Evolutionary conservation across 2,113 vertebrate genomes (phyloP).

Genomic region (Chaetura pelagica): DNA sequence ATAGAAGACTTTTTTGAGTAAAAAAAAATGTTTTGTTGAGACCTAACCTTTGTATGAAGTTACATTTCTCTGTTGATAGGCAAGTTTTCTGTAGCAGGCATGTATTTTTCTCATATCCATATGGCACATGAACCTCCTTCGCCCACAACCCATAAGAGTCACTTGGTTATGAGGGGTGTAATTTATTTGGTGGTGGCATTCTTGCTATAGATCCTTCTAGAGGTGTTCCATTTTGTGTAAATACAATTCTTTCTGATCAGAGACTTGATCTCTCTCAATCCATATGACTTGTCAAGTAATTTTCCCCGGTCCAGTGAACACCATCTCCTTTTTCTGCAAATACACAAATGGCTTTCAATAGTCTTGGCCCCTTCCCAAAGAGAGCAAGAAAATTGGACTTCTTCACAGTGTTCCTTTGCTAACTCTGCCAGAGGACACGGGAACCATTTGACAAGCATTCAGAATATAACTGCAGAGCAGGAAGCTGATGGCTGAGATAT

Average conservation of each 20-base stretch:
- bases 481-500: background rate
- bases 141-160: background rate
- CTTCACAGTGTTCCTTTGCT: background rate
- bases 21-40: background rate
- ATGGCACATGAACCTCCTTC: background rate
- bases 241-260: background rate
- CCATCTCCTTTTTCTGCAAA: background rate
- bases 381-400: background rate
- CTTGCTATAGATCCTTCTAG: background rate
- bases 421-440: background rate
- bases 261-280: background rate
- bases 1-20: background rate
- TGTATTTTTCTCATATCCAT: background rate
- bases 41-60: background rate
- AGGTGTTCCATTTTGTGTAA: constrained; percentile 2
- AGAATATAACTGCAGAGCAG: background rate
- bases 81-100: background rate
- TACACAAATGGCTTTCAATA: background rate
- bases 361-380: constrained; percentile 23
- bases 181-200: background rate
- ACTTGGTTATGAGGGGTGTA: background rate
- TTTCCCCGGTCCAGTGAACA: background rate
- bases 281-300: background rate
- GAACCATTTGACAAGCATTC: background rate
- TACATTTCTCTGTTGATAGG: background rate